Evolutionary conservation across 1,140 invertebrate genomes (phyloP).

Genomic region (Trichonephila inaurata): DNA sequence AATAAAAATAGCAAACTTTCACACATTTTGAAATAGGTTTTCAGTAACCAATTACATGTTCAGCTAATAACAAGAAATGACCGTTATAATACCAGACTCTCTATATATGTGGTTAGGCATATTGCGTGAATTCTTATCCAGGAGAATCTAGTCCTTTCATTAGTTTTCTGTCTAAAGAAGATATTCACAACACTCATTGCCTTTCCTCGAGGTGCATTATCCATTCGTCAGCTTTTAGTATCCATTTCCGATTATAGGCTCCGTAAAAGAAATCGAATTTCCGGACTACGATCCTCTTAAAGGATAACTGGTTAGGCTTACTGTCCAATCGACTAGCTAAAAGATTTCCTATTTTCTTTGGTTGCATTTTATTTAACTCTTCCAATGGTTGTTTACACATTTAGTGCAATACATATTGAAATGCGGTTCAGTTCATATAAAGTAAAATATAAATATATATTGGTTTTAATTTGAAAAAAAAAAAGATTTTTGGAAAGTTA

Average conservation of each 20-base stretch:
- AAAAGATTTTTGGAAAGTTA: too few relatives aligned
- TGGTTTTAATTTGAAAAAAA: too few relatives aligned
- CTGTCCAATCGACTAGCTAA: slow-evolving; percentile 20
- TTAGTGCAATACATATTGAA: neutral
- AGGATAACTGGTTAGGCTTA: slow-evolving; percentile 26
- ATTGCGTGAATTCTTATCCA: neutral
- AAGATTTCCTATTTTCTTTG: slow-evolving; percentile 13
- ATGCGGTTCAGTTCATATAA: too few relatives aligned
- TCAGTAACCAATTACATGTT: neutral
- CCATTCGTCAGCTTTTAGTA: slow-evolving; percentile 40
- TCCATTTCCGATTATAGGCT: slow-evolving; percentile 34
- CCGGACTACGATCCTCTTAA: slow-evolving; percentile 36
- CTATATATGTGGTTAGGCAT: neutral
- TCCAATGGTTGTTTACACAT: neutral
- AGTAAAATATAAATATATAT: too few relatives aligned
- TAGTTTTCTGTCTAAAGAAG: neutral
- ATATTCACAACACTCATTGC: slow-evolving; percentile 24
- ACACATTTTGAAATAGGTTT: neutral
- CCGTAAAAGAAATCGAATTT: slow-evolving; percentile 37
- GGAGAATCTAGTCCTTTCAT: neutral
- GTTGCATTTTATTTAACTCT: neutral
- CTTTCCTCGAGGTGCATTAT: slow-evolving; percentile 20
- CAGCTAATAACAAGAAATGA: neutral
- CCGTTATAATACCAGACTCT: neutral
- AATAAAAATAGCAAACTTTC: too few relatives aligned